These are phyloP conservation scores for Colius striatus DNA, from an alignment of 2,113 vertebrate species.

Conservation along the genomic window DNA sequence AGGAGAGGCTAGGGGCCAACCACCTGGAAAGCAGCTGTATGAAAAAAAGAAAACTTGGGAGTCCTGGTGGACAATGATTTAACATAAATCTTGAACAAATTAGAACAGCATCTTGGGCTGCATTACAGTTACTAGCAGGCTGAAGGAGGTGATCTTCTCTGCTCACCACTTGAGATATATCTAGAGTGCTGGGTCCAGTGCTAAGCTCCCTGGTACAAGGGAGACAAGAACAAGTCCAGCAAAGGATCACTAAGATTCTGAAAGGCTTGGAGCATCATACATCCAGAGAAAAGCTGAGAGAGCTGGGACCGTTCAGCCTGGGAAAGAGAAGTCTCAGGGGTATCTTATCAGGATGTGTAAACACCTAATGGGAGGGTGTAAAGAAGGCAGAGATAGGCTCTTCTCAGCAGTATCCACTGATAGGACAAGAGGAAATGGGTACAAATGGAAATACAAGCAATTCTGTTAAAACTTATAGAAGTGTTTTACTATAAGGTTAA, in stretches of 20 bases:
- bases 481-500: neutral
- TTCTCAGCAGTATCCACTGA: neutral
- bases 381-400: neutral
- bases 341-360: neutral
- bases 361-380: neutral
- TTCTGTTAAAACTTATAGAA: neutral
- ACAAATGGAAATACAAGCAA: neutral
- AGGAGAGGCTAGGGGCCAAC: neutral
- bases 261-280: neutral
- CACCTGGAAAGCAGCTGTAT: neutral
- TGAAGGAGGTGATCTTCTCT: neutral
- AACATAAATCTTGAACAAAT: neutral
- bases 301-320: neutral
- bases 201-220: neutral
- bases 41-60: neutral
- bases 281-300: neutral
- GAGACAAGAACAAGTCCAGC: neutral
- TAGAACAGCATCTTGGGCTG: neutral
- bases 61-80: neutral
- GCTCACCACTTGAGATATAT: neutral
- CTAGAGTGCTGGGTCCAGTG: neutral
- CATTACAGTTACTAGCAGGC: neutral
- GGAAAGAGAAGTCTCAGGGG: neutral
- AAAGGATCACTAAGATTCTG: neutral
- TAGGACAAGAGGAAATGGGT: neutral